phyloP scores from a whole-genome alignment of 1,140 invertebrate species.

The Micrasema longulum region DNA sequence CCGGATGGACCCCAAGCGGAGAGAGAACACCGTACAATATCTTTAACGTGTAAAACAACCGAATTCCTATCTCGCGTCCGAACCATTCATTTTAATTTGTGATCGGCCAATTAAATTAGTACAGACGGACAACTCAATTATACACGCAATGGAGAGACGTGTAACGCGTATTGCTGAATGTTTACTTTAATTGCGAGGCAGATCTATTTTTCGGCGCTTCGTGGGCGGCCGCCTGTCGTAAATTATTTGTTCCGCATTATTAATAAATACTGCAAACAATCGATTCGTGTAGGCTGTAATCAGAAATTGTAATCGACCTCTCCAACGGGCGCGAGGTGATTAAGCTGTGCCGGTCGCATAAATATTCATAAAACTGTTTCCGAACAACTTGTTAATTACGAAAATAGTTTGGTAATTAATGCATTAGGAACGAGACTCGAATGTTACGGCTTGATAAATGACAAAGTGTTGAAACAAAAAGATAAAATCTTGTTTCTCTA shows the following conservation, averaged over 20 bases:
- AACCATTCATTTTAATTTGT: conserved; percentile 33
- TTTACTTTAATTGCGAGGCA: conserved; percentile 33
- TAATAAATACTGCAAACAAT: conserved; percentile 35
- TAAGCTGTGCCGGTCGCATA: conserved; percentile 16
- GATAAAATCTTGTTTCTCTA: conserved; percentile 15
- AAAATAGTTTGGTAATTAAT: neutral
- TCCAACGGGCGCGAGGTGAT: neutral
- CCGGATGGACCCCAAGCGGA: conserved; percentile 32
- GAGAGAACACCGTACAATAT: neutral
- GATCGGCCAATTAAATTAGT: conserved; percentile 37
- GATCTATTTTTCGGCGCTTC: conserved; percentile 21
- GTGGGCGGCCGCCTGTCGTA: conserved; percentile 8
- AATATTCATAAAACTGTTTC: conserved; percentile 26
- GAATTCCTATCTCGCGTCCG: conserved; percentile 10
- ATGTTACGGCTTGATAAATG: conserved; percentile 13
- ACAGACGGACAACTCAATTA: conserved; percentile 33
- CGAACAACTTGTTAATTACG: conserved; percentile 13
- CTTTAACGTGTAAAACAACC: conserved; percentile 1
- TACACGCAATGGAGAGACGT: neutral
- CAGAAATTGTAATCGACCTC: conserved; percentile 19
- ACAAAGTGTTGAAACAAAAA: conserved; percentile 6
- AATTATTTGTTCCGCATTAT: conserved; percentile 7
- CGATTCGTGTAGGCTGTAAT: conserved; percentile 22
- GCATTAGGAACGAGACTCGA: neutral
- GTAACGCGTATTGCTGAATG: neutral